These are phyloP conservation scores for Pelodytes ibericus DNA, from an alignment of 2,797 vertebrate species.

Conservation along the genomic window DNA sequence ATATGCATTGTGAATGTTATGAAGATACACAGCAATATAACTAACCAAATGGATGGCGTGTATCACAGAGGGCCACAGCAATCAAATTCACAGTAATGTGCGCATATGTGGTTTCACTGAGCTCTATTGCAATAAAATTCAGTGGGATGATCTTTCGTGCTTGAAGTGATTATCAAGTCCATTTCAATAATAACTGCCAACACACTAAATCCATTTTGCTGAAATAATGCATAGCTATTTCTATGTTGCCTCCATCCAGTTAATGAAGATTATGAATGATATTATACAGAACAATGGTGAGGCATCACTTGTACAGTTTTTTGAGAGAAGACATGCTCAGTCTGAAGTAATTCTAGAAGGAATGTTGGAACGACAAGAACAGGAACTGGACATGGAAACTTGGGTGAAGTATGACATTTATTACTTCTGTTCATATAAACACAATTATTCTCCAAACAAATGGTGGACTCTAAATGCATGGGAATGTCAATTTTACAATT, in stretches of 20 bases:
- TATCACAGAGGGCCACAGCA: no score
- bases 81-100: no score
- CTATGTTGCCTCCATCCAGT: slow-evolving; percentile 61
- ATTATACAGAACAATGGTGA: slow-evolving; percentile 75
- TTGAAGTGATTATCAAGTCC: no score
- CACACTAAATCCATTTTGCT: no score
- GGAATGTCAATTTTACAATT: not conserved
- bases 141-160: no score
- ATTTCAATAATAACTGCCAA: no score
- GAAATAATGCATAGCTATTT: no score
- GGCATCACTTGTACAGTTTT: slow-evolving; percentile 47
- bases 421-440: not conserved
- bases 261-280: slow-evolving; percentile 77
- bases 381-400: slow-evolving; percentile 68
- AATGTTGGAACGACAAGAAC: slow-evolving; percentile 71
- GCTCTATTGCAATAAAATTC: no score
- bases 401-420: slow-evolving; percentile 75
- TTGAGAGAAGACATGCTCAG: slow-evolving; percentile 34
- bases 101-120: no score
- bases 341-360: slow-evolving; percentile 69
- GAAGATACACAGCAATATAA: no score
- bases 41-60: no score
- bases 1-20: no score
- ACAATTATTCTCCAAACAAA: not conserved
- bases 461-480: not conserved